Percentiles rank a stretch among this genome's conserved stretches.
These are phyloP conservation scores for Diorhabda carinulata DNA, from an alignment of 1,140 invertebrate species.

Conservation along the genomic window DNA sequence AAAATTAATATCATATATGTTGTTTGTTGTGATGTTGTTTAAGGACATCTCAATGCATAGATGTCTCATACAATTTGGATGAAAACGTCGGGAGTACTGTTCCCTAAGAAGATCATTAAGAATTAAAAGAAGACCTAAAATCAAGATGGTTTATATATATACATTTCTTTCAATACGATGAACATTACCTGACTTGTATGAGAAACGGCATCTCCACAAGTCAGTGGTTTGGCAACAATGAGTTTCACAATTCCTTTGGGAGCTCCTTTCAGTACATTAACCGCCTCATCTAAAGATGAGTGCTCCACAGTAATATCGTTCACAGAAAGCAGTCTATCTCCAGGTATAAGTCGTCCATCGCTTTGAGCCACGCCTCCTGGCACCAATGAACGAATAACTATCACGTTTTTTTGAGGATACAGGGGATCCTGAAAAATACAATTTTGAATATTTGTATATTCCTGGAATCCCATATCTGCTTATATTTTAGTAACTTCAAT, in stretches of 20 bases:
- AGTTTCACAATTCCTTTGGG: conserved; percentile 75
- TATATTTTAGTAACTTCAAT: no score
- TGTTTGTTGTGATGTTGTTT: no score
- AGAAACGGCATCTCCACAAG: conserved; percentile 60
- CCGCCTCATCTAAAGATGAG: conserved; percentile 75
- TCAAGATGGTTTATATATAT: no score
- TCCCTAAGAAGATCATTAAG: no score
- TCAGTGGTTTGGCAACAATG: conserved; percentile 82
- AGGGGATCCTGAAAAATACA: conserved; percentile 65
- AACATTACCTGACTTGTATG: conserved; percentile 55
- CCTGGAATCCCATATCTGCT: no score
- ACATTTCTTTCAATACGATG: conserved; percentile 16
- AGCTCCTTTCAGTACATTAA: conserved; percentile 74
- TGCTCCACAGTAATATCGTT: conserved; percentile 75
- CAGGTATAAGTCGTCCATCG: conserved; percentile 77
- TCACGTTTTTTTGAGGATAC: conserved; percentile 77
- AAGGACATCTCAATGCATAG: no score
- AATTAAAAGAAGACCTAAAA: no score
- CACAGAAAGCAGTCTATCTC: conserved; percentile 79
- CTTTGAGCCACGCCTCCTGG: conserved; percentile 78
- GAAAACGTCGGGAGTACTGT: no score
- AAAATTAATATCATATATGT: no score
- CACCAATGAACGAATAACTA: conserved; percentile 83
- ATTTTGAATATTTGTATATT: neutral
- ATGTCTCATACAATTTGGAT: conserved; percentile 4